A percentile compares a stretch with the other conserved stretches of the same genome.
Conservation (phyloP, 2,888 invertebrate species). For the Rapana venosa region DNA sequence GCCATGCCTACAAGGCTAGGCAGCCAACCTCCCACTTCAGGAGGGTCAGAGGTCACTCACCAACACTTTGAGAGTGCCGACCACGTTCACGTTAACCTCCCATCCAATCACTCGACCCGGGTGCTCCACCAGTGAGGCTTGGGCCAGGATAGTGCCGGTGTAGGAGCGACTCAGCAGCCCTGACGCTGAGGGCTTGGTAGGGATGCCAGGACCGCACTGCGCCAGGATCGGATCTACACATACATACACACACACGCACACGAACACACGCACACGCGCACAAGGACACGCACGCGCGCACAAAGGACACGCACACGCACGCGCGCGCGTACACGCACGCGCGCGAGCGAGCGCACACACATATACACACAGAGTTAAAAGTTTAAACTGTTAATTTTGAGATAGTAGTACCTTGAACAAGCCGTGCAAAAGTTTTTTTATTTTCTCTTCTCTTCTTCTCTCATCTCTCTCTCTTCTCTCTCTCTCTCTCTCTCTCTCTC, state of each 20-base stretch:
- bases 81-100: slow-evolving; percentile 57
- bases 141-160: slow-evolving; percentile 1
- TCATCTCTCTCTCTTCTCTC: too few relatives aligned
- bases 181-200: background rate
- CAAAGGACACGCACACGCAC: too few relatives aligned
- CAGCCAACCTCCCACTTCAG: too few relatives aligned
- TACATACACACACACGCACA: slow-evolving; percentile 18
- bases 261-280: slow-evolving; percentile 5
- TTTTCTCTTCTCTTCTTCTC: too few relatives aligned
- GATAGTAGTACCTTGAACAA: too few relatives aligned
- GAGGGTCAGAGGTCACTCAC: too few relatives aligned
- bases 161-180: background rate
- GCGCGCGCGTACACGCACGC: too few relatives aligned
- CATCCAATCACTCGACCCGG: slow-evolving; percentile 58
- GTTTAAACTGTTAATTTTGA: too few relatives aligned
- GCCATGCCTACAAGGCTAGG: too few relatives aligned
- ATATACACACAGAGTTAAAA: background rate
- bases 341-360: background rate
- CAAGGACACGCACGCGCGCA: background rate
- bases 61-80: slow-evolving; percentile 56
- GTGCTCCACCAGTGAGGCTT: slow-evolving; percentile 46
- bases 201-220: slow-evolving; percentile 51
- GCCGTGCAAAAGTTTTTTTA: too few relatives aligned
- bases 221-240: slow-evolving; percentile 53
- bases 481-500: too few relatives aligned